A percentile compares a stretch with the other conserved stretches of the same genome.
phyloP scores from a whole-genome alignment of 2,113 vertebrate genomes.

The Myrmecobius fasciatus region DNA sequence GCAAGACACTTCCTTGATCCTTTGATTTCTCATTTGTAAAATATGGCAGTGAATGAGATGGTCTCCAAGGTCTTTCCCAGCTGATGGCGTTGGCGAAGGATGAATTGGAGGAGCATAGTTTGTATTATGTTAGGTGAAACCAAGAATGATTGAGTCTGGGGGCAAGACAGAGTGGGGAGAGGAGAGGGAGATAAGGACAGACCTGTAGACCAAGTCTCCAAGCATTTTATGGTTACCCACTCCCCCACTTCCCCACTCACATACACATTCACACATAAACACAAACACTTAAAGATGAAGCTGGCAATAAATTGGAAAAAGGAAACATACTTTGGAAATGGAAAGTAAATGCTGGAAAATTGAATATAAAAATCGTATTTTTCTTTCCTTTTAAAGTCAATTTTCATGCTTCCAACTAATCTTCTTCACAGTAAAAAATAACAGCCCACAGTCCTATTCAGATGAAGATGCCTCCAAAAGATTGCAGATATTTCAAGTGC shows the following conservation, averaged over 20 bases:
- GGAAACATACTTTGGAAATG: neutral
- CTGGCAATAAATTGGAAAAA: neutral
- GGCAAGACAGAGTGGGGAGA: neutral
- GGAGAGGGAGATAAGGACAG: neutral
- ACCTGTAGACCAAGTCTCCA: neutral
- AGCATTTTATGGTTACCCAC: neutral
- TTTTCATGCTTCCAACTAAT: constrained; percentile 57
- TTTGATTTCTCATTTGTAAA: neutral
- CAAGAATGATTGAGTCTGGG: neutral
- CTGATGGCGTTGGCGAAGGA: neutral
- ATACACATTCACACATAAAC: neutral
- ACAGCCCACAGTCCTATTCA: constrained; percentile 70
- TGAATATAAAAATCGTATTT: constrained; percentile 32
- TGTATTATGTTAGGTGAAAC: neutral
- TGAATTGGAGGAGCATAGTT: neutral
- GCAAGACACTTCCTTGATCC: neutral
- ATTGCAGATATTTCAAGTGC: constrained; percentile 69
- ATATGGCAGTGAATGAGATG: neutral
- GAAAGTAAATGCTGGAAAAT: constrained; percentile 38
- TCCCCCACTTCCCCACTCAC: too few species aligned
- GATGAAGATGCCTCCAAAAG: constrained; percentile 52
- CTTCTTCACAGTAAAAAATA: constrained; percentile 44
- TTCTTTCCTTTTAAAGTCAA: constrained; percentile 60
- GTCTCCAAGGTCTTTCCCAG: neutral
- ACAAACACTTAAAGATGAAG: neutral